Evolutionary conservation across 1,140 invertebrate genomes (phyloP).

Genomic region (Aphelinus atriplicis): DNA sequence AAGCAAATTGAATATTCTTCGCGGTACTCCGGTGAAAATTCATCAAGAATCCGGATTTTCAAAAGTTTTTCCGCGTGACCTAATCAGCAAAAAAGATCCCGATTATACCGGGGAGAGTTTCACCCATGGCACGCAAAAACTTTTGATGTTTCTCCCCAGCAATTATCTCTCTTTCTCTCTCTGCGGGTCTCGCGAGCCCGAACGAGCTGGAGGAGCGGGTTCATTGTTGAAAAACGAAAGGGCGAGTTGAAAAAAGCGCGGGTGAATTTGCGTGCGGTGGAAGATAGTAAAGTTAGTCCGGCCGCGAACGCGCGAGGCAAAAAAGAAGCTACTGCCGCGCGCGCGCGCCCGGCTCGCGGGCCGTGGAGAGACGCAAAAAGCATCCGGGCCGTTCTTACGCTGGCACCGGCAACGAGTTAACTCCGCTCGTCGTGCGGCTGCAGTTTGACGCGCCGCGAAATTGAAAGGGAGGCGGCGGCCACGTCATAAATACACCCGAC

Average conservation of each 20-base stretch:
- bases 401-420: too few species aligned
- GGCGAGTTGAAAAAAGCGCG: neutral
- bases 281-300: constrained; percentile 20
- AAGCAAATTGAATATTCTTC: too few species aligned
- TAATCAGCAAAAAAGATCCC: too few species aligned
- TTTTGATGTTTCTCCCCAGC: constrained; percentile 3
- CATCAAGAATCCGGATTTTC: too few species aligned
- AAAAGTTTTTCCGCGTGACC: too few species aligned
- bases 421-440: too few species aligned
- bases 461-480: too few species aligned
- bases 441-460: too few species aligned
- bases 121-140: neutral
- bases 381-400: neutral
- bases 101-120: too few species aligned
- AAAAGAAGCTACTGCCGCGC: neutral
- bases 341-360: neutral
- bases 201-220: neutral
- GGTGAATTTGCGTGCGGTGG: constrained; percentile 17
- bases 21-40: too few species aligned
- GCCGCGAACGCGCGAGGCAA: neutral
- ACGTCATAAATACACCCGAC: too few species aligned
- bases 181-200: neutral
- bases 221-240: constrained; percentile 19
- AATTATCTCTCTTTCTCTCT: constrained; percentile 6
- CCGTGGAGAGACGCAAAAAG: neutral